A percentile compares a stretch with the other conserved stretches of the same genome.
Conservation (phyloP, 2,113 vertebrate species). For the Cettia cetti region DNA sequence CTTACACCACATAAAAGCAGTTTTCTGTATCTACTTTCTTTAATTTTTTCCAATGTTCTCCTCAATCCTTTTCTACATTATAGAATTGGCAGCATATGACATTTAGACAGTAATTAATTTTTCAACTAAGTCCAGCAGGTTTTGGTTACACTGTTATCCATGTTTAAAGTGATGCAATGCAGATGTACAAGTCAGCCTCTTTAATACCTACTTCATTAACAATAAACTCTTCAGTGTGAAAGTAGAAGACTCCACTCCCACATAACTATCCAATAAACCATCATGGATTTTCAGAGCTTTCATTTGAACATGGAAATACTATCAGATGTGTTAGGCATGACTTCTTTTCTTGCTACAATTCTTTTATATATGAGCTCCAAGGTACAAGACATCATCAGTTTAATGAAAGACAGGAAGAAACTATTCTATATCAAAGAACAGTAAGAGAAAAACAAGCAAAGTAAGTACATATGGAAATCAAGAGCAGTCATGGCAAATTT, state of each 20-base stretch:
- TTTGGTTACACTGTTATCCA: constrained; percentile 19
- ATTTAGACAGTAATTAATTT: constrained; percentile 25
- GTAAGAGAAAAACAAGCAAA: constrained; percentile 47
- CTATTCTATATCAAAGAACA: constrained; percentile 48
- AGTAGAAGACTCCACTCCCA: background rate
- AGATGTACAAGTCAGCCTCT: background rate
- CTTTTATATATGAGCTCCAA: background rate
- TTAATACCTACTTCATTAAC: constrained; percentile 34
- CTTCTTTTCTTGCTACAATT: constrained; percentile 24
- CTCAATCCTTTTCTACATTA: background rate
- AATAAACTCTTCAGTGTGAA: constrained; percentile 24
- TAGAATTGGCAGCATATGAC: background rate
- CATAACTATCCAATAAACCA: constrained; percentile 27
- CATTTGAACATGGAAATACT: background rate
- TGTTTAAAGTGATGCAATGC: background rate
- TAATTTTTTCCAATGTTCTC: background rate
- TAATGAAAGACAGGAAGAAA: constrained; percentile 61
- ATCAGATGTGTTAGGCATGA: constrained; percentile 47
- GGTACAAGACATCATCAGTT: background rate
- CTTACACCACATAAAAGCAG: background rate
- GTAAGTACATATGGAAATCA: constrained; percentile 26
- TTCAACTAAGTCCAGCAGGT: background rate
- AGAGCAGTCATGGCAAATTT: background rate
- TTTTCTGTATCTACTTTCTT: background rate
- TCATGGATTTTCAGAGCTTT: constrained; percentile 19